Evolutionary conservation across 2,113 vertebrate genomes (phyloP), one percentile per base, ranked within the genome.

Genomic region (Pterocles orientalis): DNA sequence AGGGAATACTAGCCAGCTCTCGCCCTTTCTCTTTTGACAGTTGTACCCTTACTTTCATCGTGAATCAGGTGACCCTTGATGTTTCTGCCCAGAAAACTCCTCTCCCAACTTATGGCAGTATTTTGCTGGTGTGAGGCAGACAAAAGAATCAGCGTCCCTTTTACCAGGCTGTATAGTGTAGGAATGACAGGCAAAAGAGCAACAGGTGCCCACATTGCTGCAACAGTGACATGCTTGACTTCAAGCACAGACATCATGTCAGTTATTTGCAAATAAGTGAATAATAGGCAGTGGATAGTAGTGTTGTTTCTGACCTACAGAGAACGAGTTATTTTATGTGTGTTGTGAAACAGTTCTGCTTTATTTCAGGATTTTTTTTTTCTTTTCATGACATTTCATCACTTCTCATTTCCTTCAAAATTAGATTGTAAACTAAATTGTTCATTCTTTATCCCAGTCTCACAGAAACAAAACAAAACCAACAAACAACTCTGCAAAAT

Each of bases 371-470:
- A 7, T 82, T 84, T 71, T 82, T 41, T 41, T 41, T 92, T 94
- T 94, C 68, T 84, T 95, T 94, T 94, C 83, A 92, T 89, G 94
- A 91, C 70, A 91, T 96, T 94, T 95, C 88, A 91, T 92, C 92
- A 94, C 91, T 95, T 96, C 95, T 92, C 96, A 96, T 96, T 97
- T 97, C 95, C 95, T 77, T 61, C 73, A 91, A 90, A 97, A 97
- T 97, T 96, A 95, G 89, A 97, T 97, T 97, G 34, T 57, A 92
- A 92, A 87, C 80, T 68, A 89, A 95, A 95, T 71, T 78, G 86
- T 91, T 96, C 72, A 84, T 95, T 92, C 39, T 86, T 96, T 94
- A 92, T 84, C 73, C 65, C 51, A 95, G 60, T 64, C 83, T 78
- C 43, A 73, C 29, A 86, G 81, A 94, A 93, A 7, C 83, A 19